Evolutionary conservation across 1,140 invertebrate genomes (phyloP), one percentile per base, ranked within the genome.

Genomic region (Drosophila navojoa): DNA sequence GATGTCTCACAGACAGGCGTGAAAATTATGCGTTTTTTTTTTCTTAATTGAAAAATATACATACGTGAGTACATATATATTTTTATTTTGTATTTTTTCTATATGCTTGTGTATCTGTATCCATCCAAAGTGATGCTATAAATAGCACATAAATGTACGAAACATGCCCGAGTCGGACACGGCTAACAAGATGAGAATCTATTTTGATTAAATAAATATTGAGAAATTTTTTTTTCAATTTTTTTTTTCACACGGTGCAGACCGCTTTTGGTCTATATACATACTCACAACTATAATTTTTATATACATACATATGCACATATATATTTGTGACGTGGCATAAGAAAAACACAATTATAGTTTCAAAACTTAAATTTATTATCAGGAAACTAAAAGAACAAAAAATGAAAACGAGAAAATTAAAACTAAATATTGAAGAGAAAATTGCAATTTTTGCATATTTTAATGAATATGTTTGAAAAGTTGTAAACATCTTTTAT

Each of bases 161-260:
- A 69, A 78, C 52, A 66, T 32, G 73, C 73, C 64, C 69, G 70
- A 60, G 44, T 62, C 64, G 49, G 67, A 70, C 75, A 67, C 57
- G 77, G 59, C 77, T 75, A 81, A 86, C 81, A 78, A 85, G 71
- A 78, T 71, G 78, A 87, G 77, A 81, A 71, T 87, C 81, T 85
- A 85, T 85, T 85, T 85, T 78, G 66, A 85, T 73, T 63, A 71
- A 81, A 78, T 67, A 79, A 86, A 79, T 86, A 86, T 86, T 86
- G 76, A 85, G 82, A 86, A 89, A 87, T 76, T 61, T 58, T 74
- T 3, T 77, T 59, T 15, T n/a, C n/a, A n/a, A n/a, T 44, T 50
- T 60, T 62, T 63, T 58, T 47, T 68, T 73, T 63, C 40, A 53
- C 70, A 67, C 52, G 49, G 15, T 55, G 54, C 35, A 58, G 47